Evolutionary conservation across 2,797 vertebrate genomes (phyloP).

Genomic region (Thalassophryne amazonica): DNA sequence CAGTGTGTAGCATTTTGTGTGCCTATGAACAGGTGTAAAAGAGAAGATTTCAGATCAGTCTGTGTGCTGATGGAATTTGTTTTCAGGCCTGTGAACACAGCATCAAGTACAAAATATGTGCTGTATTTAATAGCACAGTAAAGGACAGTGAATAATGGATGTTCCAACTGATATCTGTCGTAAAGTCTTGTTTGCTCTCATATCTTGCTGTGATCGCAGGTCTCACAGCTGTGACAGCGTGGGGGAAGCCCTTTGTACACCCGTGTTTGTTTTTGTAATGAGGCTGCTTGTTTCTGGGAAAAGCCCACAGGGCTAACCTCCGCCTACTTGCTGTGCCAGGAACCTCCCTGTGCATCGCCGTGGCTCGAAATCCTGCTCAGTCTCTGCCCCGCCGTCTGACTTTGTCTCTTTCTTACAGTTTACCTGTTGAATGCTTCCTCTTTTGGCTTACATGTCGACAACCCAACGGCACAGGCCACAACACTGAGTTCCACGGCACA

Average conservation of each 20-base stretch:
- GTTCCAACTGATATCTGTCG: slow-evolving; percentile 28
- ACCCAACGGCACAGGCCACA: no score
- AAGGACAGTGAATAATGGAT: slow-evolving; percentile 33
- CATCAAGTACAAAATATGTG: not conserved
- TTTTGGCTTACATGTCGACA: no score
- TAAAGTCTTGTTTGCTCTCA: slow-evolving; percentile 38
- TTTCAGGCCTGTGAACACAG: not conserved
- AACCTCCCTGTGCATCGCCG: slow-evolving; percentile 43
- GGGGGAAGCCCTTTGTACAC: slow-evolving; percentile 61
- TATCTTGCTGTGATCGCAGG: slow-evolving; percentile 38
- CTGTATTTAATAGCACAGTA: not conserved
- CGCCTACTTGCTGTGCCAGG: slow-evolving; percentile 59
- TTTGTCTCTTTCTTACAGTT: no score
- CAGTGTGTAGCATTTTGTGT: not conserved
- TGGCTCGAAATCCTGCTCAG: no score
- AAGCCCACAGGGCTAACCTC: slow-evolving; percentile 70
- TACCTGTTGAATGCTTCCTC: no score
- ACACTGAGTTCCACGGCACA: no score
- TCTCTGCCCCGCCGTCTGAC: no score
- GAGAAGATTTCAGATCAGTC: no score
- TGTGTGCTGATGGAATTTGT: not conserved
- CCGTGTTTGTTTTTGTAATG: slow-evolving; percentile 66
- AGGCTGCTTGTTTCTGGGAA: slow-evolving; percentile 64
- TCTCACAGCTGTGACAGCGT: slow-evolving; percentile 56
- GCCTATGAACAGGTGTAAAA: not conserved